Evolutionary conservation across 2,113 vertebrate species (phyloP).

Genomic region (Synchiropus splendidus): DNA sequence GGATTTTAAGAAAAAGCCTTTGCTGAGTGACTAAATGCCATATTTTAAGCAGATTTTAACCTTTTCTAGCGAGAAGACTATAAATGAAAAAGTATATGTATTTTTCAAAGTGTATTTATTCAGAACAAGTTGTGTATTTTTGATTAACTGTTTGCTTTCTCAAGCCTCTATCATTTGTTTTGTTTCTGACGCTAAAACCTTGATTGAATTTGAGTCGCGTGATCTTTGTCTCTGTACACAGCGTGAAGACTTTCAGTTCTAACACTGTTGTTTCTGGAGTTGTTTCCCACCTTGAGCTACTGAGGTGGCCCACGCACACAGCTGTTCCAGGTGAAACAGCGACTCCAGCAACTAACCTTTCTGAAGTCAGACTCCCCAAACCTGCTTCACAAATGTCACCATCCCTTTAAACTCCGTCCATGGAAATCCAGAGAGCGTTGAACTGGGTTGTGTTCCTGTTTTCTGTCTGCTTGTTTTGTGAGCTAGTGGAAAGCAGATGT

Average conservation of each 20-base stretch:
- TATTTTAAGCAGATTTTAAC: constrained; percentile 39
- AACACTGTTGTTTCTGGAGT: constrained; percentile 22
- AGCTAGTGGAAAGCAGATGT: constrained; percentile 34
- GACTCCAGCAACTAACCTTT: constrained; percentile 3
- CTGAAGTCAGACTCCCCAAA: too few relatives aligned
- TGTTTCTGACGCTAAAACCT: constrained; percentile 26
- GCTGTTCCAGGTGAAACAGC: constrained; percentile 26
- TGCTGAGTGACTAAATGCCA: constrained; percentile 27
- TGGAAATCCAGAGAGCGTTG: too few relatives aligned
- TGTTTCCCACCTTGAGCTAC: constrained; percentile 22
- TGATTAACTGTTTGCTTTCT: constrained; percentile 29
- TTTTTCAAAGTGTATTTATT: constrained; percentile 70
- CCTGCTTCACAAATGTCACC: too few relatives aligned
- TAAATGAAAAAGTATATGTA: constrained; percentile 48
- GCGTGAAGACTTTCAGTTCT: constrained; percentile 4
- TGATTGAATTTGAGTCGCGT: constrained; percentile 19
- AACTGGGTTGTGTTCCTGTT: too few relatives aligned
- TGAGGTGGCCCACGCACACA: constrained; percentile 19
- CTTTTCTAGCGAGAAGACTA: constrained; percentile 31
- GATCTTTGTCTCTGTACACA: background rate
- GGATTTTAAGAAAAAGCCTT: constrained; percentile 19
- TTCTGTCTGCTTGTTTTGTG: too few relatives aligned
- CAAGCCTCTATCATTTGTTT: constrained; percentile 9
- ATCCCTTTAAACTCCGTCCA: too few relatives aligned
- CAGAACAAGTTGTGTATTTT: constrained; percentile 39